A percentile compares a stretch with the other conserved stretches of the same genome.
phyloP scores from a whole-genome alignment of 1,140 invertebrate genomes.

The Cotesia typhae region DNA sequence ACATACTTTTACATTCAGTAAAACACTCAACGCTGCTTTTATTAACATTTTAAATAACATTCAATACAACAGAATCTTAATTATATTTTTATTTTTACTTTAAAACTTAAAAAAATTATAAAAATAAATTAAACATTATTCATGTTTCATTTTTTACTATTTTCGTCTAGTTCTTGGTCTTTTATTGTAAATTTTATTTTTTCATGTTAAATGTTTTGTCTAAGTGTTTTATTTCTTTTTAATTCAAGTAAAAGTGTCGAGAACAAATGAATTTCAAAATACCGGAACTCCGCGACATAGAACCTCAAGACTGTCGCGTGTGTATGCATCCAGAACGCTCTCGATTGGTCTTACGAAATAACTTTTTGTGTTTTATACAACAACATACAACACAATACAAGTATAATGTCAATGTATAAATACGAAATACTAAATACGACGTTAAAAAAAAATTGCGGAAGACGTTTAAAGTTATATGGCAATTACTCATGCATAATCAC shows the following conservation, averaged over 20 bases:
- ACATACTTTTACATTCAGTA: no score
- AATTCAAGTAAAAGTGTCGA: neutral
- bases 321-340: constrained; percentile 22
- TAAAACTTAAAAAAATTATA: no score
- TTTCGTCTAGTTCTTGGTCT: neutral
- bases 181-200: neutral
- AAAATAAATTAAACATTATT: no score
- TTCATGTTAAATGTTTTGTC: neutral
- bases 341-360: constrained; percentile 22
- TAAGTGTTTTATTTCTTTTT: neutral
- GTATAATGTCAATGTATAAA: neutral
- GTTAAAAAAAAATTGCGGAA: constrained; percentile 3
- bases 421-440: neutral
- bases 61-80: no score
- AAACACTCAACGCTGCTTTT: no score
- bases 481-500: neutral
- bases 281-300: constrained; percentile 24
- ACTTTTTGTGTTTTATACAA: no score
- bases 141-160: no score
- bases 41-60: no score
- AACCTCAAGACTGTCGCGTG: constrained; percentile 18
- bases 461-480: neutral
- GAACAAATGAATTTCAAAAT: constrained; percentile 22
- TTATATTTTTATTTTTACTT: no score
- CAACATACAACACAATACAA: neutral